Percentiles rank a stretch among this genome's conserved stretches.
phyloP scores from a whole-genome alignment of 2,888 invertebrate species.

The Tanypteryx hageni region DNA sequence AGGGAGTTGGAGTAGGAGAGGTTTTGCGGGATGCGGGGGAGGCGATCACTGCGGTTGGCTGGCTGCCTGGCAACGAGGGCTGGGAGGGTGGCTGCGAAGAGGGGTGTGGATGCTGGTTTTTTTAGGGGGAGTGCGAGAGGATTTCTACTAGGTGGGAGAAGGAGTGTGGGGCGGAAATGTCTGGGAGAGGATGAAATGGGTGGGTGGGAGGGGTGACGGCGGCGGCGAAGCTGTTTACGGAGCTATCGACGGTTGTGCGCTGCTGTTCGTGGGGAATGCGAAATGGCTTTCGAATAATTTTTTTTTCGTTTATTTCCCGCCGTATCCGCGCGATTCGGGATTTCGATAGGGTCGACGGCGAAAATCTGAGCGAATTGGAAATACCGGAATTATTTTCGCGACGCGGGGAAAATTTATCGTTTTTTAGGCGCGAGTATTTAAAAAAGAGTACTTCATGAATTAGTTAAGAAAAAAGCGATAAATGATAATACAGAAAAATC shows the following conservation, averaged over 20 bases:
- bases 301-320: too few species aligned
- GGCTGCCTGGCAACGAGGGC: constrained; percentile 7
- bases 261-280: too few species aligned
- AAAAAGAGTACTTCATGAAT: neutral
- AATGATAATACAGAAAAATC: neutral
- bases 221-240: neutral
- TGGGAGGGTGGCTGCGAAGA: neutral
- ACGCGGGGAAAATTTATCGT: neutral
- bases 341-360: neutral
- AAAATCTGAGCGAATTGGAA: neutral
- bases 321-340: neutral
- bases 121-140: neutral
- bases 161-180: neutral
- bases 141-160: neutral
- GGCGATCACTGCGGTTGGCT: neutral
- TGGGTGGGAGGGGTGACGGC: neutral
- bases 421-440: neutral
- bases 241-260: too few species aligned
- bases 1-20: neutral
- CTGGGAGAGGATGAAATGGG: neutral
- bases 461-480: neutral
- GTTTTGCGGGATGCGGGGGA: neutral
- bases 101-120: neutral
- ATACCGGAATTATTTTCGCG: neutral
- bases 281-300: too few species aligned